Base-by-base conservation (phyloP, 2,888 invertebrate genomes). In the Xylota sylvarum region DNA sequence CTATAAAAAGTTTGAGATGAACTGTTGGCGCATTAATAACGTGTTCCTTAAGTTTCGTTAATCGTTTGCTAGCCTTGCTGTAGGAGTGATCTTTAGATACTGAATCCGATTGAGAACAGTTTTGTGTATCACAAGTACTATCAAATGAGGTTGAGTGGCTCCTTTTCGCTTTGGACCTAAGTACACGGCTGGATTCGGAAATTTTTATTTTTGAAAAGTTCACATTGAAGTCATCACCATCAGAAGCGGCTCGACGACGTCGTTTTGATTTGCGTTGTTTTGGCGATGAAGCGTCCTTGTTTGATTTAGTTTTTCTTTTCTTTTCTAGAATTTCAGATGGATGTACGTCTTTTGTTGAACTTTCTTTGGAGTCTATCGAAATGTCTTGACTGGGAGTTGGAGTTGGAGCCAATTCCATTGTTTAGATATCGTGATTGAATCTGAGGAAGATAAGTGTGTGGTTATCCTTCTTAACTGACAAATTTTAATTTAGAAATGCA, bases 1-100 rank as follows among this genome's bases (percentile, higher is more conserved):
- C 73, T 10, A 62, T 52, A 1, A 58, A 35, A 4, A 50, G 10
- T 7, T 62, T 37, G 6, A 74, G 7, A 10, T 27, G 52, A 27
- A 62, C 37, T 14, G 52, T 40, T 10, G 62, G 10, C 5, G 40
- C 2, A 27, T n/a, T 30, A 6, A 14, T 10, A 7, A 6, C 4
- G 7, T 35, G 27, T 0, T 40, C 56, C 10, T 27, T 27, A 2
- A 10, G 6, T 17, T 35, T 37, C 2, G 50, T 14, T 5, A n/a
- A 4, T 5, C 23, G 50, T 19, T 56, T 56, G 17, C 56, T 65
- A 4, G 55, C 56, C n/a, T 65, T 64, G 19, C 74, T 65, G 55
- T 76, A 76, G 6, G 58, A 76, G 46, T 76, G 65, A 35, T 76
- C 65, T 1, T 67, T 65, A 6, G 58, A 58, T 1, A 67, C 48